These are phyloP conservation scores for Spilogale gracilis DNA, from an alignment of 2,113 vertebrate species.

Conservation along the genomic window DNA sequence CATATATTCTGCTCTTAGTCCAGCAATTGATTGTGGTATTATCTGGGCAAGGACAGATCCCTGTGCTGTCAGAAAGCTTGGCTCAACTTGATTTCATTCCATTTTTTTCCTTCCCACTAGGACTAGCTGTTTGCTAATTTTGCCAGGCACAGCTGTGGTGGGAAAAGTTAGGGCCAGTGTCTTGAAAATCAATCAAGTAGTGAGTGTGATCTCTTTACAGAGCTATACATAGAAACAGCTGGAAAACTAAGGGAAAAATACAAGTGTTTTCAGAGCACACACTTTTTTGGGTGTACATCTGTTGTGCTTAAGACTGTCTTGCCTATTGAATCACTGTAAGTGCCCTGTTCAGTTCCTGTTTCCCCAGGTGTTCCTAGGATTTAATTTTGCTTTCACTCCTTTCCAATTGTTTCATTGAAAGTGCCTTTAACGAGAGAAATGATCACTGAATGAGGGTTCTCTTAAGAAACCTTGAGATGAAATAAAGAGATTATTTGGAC, in stretches of 20 bases:
- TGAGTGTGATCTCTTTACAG: slow-evolving; percentile 60
- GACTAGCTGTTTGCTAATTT: slow-evolving; percentile 65
- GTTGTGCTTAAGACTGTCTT: slow-evolving; percentile 4
- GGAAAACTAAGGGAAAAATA: slow-evolving; percentile 65
- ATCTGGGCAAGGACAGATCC: neutral
- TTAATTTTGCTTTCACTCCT: slow-evolving; percentile 54
- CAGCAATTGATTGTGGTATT: neutral
- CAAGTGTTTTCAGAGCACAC: slow-evolving; percentile 33
- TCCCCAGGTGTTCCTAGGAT: neutral
- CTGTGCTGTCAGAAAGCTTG: neutral
- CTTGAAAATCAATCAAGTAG: slow-evolving; percentile 75
- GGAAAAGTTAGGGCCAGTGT: slow-evolving; percentile 69
- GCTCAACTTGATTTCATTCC: slow-evolving; percentile 28
- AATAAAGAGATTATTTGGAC: neutral
- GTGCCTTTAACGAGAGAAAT: slow-evolving; percentile 80
- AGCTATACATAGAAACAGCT: slow-evolving; percentile 67
- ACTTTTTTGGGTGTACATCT: slow-evolving; percentile 47
- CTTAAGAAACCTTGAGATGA: neutral
- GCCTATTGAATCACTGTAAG: slow-evolving; percentile 54
- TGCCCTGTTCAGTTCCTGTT: neutral
- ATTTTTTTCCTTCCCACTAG: neutral
- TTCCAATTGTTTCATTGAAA: slow-evolving; percentile 73
- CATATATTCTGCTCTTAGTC: neutral
- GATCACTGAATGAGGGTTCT: neutral
- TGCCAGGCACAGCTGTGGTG: slow-evolving; percentile 75